Base-by-base conservation (phyloP, 2,797 vertebrate species). In the Tiaroga cobitis region DNA sequence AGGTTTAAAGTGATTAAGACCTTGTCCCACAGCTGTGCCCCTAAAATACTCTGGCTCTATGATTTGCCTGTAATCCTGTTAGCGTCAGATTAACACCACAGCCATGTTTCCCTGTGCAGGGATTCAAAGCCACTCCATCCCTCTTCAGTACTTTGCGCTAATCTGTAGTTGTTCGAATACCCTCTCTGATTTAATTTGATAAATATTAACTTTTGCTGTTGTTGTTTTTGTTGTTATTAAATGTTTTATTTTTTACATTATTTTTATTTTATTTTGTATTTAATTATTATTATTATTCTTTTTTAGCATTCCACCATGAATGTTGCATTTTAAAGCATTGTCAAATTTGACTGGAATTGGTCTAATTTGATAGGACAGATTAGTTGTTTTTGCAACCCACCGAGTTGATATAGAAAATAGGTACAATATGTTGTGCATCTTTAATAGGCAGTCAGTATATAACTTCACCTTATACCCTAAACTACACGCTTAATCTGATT, bases 31-130 rank as follows among this genome's bases (percentile, higher is more conserved):
- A 76, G 21, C 34, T 43, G 67, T 83, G 83, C 10, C 67, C 21
- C 74, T 79, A 63, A 81, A 84, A 80, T 75, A 24, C 68, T 56
- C 46, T 59, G 24, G 41, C 79, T 82, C 75, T 49, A n/a, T 86
- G 74, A 81, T 82, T 49, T 72, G 54, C 49, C 16, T 85, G 54
- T 84, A 77, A 84, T 88, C 79, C 61, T 82, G 67, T 88, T 80
- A 78, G 73, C 4, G 1, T 82, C 43, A 56, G 37, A 86, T 78
- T 84, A 81, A 84, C 69, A 80, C 81, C 18, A 67, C 76, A 84
- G 76, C 32, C 24, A 68, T 73, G 74, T 67, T 81, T 54, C 46
- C 56, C 70, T 75, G 61, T 29, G 41, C 39, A 69, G 54, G n/a
- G 24, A 75, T 54, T 49, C 46, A 77, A 84, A 56, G 29, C 32